These are phyloP conservation scores for Oryzias curvinotus DNA, from an alignment of 2,113 vertebrate species.

Conservation along the genomic window DNA sequence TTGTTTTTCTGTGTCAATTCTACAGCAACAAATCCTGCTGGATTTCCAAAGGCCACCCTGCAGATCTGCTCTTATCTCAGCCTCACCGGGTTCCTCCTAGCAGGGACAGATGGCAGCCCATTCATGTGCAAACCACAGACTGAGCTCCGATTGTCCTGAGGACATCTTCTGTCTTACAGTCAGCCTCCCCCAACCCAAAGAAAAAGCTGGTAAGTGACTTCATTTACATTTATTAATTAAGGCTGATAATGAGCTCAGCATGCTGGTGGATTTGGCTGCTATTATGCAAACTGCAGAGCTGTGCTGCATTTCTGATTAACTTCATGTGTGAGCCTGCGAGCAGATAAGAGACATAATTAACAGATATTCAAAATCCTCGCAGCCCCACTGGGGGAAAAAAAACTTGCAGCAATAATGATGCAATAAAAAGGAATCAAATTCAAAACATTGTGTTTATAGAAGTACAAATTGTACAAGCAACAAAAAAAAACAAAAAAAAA, in stretches of 20 bases:
- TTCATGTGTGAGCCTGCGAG: constrained; percentile 33
- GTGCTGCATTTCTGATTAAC: constrained; percentile 46
- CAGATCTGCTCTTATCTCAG: constrained; percentile 51
- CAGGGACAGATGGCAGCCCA: constrained; percentile 74
- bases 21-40: constrained; percentile 8
- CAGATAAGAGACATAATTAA: constrained; percentile 57
- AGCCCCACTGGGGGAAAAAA: constrained; percentile 49
- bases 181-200: constrained; percentile 55
- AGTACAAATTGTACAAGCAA: constrained; percentile 60
- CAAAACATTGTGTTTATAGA: constrained; percentile 56
- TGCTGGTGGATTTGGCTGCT: constrained; percentile 67
- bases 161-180: constrained; percentile 65
- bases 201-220: constrained; percentile 67
- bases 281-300: constrained; percentile 75
- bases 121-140: constrained; percentile 79
- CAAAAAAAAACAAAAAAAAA: constrained; percentile 56
- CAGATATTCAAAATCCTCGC: not conserved
- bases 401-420: constrained; percentile 21
- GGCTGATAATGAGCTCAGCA: constrained; percentile 75
- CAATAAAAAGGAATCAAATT: constrained; percentile 36
- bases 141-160: constrained; percentile 70
- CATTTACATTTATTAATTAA: constrained; percentile 83
- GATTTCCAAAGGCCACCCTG: constrained; percentile 41
- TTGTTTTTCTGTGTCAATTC: not conserved
- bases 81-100: constrained; percentile 38